Evolutionary conservation across 2,113 vertebrate genomes (phyloP).

Genomic region (Chamaea fasciata): DNA sequence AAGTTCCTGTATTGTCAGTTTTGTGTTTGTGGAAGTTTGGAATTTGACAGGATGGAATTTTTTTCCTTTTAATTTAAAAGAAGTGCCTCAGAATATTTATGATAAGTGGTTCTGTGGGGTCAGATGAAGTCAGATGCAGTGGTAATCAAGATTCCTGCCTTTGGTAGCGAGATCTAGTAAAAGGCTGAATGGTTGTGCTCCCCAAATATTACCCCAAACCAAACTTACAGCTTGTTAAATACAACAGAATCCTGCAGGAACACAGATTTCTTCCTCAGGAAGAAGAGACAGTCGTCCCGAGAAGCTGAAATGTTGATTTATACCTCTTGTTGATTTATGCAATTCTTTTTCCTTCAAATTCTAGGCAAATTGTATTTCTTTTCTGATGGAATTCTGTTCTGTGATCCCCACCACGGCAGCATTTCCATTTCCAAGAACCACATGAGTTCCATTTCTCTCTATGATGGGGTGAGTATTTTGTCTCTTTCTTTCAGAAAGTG

Average conservation of each 20-base stretch:
- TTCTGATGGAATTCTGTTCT: constrained; percentile 86
- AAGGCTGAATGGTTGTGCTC: neutral
- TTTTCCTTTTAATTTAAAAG: neutral
- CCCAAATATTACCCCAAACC: neutral
- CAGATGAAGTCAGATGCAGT: neutral
- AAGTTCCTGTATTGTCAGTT: neutral
- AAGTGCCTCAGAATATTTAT: neutral
- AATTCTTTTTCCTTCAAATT: constrained; percentile 19
- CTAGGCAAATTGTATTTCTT: constrained; percentile 88
- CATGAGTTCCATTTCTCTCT: constrained; percentile 79
- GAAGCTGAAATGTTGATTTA: neutral
- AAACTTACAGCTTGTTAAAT: neutral
- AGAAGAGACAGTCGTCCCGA: neutral
- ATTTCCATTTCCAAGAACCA: constrained; percentile 83
- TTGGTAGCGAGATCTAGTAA: neutral
- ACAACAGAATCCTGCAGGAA: neutral
- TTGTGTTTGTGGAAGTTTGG: neutral
- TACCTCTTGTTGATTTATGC: neutral
- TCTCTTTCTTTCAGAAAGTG: neutral
- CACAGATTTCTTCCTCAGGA: neutral
- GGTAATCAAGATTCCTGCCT: neutral
- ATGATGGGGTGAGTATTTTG: constrained; percentile 79
- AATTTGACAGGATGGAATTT: neutral
- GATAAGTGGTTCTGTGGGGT: neutral
- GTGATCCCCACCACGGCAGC: constrained; percentile 80